phyloP scores from a whole-genome alignment of 2,113 vertebrate genomes.

The Macheiramphus alcinus region DNA sequence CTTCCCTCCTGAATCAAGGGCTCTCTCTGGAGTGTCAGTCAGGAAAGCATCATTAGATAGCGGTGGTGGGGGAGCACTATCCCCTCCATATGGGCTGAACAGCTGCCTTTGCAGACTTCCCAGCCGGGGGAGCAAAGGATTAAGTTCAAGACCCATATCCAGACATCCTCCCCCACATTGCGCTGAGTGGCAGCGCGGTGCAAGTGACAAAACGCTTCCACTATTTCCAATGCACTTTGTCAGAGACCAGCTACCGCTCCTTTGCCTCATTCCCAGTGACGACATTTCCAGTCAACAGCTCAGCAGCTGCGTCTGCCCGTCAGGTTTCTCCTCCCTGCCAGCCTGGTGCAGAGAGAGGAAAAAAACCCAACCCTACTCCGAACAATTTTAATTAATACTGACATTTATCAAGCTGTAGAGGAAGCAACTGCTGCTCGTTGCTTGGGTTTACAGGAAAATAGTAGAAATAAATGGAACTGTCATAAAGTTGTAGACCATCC shows the following conservation, averaged over 20 bases:
- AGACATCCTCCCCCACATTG: neutral
- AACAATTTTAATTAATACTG: constrained; percentile 68
- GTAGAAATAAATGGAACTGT: constrained; percentile 63
- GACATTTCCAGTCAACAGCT: constrained; percentile 46
- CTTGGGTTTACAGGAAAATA: constrained; percentile 49
- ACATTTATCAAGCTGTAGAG: constrained; percentile 63
- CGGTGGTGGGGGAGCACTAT: neutral
- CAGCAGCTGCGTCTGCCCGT: constrained; percentile 49
- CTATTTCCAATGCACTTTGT: constrained; percentile 24
- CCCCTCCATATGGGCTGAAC: constrained; percentile 42
- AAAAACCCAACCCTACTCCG: neutral
- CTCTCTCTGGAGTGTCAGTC: neutral
- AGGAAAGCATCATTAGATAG: constrained; percentile 5
- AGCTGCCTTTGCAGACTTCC: constrained; percentile 51
- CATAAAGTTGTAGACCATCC: constrained; percentile 44
- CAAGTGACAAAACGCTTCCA: constrained; percentile 45
- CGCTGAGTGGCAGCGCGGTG: neutral
- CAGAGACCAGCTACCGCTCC: neutral
- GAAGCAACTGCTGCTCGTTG: constrained; percentile 54
- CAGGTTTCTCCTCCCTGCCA: constrained; percentile 48
- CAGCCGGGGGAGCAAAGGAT: constrained; percentile 15
- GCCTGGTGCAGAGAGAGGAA: neutral
- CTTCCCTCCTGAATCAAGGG: constrained; percentile 27
- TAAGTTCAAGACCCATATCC: constrained; percentile 26
- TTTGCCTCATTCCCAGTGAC: neutral